Evolutionary conservation across 2,888 invertebrate species (phyloP).

Genomic region (Drosophila eohydei): DNA sequence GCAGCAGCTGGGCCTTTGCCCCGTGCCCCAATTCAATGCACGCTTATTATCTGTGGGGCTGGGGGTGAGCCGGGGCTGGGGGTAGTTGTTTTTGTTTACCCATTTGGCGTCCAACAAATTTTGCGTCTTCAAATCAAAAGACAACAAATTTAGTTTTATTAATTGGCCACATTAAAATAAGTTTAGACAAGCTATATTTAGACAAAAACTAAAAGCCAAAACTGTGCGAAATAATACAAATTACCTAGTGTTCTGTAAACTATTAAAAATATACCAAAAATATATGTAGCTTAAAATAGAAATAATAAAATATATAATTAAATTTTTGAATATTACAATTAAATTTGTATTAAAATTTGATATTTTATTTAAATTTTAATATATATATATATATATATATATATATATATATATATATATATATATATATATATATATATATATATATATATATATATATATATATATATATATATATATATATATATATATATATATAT

Average conservation of each 20-base stretch:
- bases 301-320: neutral
- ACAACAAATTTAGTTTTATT: constrained; percentile 45
- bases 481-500: too few relatives aligned
- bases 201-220: constrained; percentile 5
- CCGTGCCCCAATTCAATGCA: neutral
- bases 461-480: too few relatives aligned
- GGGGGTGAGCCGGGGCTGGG: neutral
- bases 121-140: constrained; percentile 66
- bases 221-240: neutral
- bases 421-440: too few relatives aligned
- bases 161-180: constrained; percentile 51
- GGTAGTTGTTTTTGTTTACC: constrained; percentile 57
- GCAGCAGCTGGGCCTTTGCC: neutral
- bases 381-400: too few relatives aligned
- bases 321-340: neutral
- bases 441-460: too few relatives aligned
- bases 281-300: neutral
- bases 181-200: constrained; percentile 27
- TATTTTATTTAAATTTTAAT: neutral
- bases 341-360: too few relatives aligned
- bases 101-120: constrained; percentile 64
- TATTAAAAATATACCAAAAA: neutral
- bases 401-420: too few relatives aligned
- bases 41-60: constrained; percentile 4
- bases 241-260: neutral